These are phyloP conservation scores for Dreissena rostriformis DNA, from an alignment of 1,140 invertebrate species.

Conservation along the genomic window DNA sequence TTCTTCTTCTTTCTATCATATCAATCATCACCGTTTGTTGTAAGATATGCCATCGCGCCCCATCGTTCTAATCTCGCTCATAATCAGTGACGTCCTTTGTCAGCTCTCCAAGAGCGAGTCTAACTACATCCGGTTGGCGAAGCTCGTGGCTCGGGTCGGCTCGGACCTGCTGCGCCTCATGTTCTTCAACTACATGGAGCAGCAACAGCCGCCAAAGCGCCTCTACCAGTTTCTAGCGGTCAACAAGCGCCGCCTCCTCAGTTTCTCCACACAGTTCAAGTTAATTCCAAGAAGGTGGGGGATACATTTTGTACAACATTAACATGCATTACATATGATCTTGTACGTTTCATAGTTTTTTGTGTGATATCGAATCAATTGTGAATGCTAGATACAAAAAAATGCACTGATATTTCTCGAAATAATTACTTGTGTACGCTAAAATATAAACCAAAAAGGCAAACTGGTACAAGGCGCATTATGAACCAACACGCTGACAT, in stretches of 20 bases:
- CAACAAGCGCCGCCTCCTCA: slow-evolving; percentile 38
- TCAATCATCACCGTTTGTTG: neutral
- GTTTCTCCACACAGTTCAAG: neutral
- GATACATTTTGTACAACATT: too few species aligned
- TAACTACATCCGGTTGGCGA: slow-evolving; percentile 39
- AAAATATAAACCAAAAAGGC: too few species aligned
- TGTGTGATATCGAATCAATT: too few species aligned
- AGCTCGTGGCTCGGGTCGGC: slow-evolving; percentile 34
- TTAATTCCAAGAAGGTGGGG: slow-evolving; percentile 36
- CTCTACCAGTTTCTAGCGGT: slow-evolving; percentile 40
- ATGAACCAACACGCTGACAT: too few species aligned
- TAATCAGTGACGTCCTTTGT: too few species aligned
- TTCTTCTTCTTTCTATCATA: neutral
- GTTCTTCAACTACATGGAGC: slow-evolving; percentile 43
- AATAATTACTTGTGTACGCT: too few species aligned
- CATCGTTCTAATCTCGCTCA: neutral
- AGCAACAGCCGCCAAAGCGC: slow-evolving; percentile 35
- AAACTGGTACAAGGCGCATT: too few species aligned
- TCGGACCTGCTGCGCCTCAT: slow-evolving; percentile 42
- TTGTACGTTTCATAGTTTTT: too few species aligned
- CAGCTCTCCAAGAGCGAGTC: slow-evolving; percentile 43
- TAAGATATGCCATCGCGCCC: neutral
- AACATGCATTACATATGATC: too few species aligned
- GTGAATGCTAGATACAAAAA: too few species aligned
- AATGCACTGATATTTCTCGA: too few species aligned